phyloP scores from a whole-genome alignment of 1,140 invertebrate species.

The Alviniconcha marisindica region DNA sequence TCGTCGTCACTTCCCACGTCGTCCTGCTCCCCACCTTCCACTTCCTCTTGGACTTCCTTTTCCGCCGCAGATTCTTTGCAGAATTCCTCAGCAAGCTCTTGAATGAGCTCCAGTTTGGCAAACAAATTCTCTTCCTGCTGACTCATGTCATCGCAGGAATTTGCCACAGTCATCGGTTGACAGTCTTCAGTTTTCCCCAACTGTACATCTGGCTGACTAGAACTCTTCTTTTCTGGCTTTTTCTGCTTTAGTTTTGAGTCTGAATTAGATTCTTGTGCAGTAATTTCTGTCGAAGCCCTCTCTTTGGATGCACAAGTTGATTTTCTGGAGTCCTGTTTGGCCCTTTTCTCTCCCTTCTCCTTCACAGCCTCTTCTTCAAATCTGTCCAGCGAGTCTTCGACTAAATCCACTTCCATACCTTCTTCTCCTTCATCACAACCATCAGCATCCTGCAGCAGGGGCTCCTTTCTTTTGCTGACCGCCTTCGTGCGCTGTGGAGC shows the following conservation, averaged over 20 bases:
- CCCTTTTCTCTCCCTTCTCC: too few relatives aligned
- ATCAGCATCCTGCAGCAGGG: background rate
- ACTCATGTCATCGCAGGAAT: constrained; percentile 19
- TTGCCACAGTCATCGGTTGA: too few relatives aligned
- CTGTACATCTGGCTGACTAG: background rate
- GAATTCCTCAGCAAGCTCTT: constrained; percentile 72
- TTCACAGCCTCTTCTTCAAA: constrained; percentile 39
- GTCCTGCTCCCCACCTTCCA: constrained; percentile 16
- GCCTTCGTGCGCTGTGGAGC: too few relatives aligned
- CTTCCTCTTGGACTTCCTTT: constrained; percentile 36
- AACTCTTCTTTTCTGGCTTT: too few relatives aligned
- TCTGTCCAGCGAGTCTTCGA: background rate
- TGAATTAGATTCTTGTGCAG: too few relatives aligned
- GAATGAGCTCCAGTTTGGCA: constrained; percentile 63
- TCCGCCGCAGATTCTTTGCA: constrained; percentile 58
- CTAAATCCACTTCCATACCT: background rate
- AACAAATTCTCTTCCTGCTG: constrained; percentile 57
- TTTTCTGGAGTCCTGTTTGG: too few relatives aligned
- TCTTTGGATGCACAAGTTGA: too few relatives aligned
- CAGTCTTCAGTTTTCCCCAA: too few relatives aligned
- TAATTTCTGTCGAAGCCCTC: too few relatives aligned
- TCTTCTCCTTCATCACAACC: constrained; percentile 27
- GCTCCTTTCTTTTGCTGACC: background rate
- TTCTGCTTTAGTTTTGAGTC: too few relatives aligned
- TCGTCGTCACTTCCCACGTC: constrained; percentile 50